Evolutionary conservation across 2,888 invertebrate genomes (phyloP).

Genomic region (Adelphocoris suturalis): DNA sequence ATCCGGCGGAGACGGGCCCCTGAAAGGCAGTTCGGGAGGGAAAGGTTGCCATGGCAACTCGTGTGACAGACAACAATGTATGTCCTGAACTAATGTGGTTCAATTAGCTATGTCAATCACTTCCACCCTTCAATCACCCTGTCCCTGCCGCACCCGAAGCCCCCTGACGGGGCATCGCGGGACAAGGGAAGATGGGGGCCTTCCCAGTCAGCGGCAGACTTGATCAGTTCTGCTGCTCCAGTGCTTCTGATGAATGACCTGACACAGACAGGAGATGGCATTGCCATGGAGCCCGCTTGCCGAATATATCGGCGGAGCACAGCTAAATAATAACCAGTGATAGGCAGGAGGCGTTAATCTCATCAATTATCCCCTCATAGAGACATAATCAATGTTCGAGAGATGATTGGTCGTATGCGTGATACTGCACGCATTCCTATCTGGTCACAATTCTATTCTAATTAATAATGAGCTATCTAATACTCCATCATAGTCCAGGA

Average conservation of each 20-base stretch:
- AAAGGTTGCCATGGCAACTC: constrained; percentile 57
- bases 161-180: not conserved
- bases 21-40: not conserved
- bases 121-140: constrained; percentile 57
- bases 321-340: constrained; percentile 12
- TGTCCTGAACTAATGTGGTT: constrained; percentile 66
- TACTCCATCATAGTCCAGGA: too few species aligned
- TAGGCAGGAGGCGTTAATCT: constrained; percentile 14
- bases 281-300: not conserved
- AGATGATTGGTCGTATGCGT: constrained; percentile 1
- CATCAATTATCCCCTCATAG: constrained; percentile 14
- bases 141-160: not conserved
- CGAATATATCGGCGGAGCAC: not conserved
- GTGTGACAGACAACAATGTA: constrained; percentile 64
- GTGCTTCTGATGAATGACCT: constrained; percentile 59
- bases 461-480: not conserved
- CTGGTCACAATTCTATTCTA: not conserved
- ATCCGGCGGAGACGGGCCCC: not conserved
- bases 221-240: constrained; percentile 62
- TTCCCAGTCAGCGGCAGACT: constrained; percentile 47
- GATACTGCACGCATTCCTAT: not conserved
- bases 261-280: constrained; percentile 50
- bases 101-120: constrained; percentile 66
- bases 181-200: not conserved
- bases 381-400: not conserved